A percentile compares a stretch with the other conserved stretches of the same genome.
Evolutionary conservation across 2,113 vertebrate species (phyloP).

Genomic region (Alligator sinensis): DNA sequence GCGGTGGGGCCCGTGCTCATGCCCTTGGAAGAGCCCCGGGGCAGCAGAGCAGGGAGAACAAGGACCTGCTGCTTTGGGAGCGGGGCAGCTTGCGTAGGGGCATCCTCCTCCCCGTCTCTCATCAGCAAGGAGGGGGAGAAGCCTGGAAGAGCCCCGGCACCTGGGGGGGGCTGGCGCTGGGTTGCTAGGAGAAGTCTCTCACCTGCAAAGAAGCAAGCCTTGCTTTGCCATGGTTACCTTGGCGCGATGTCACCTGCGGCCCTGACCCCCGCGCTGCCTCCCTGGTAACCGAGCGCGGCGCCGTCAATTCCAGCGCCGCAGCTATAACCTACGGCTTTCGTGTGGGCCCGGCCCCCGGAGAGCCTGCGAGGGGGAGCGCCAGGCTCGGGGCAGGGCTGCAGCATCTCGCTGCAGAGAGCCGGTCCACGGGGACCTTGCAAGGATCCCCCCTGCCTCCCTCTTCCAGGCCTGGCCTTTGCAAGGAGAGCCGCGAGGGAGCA

Average conservation of each 20-base stretch:
- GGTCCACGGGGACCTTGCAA: too few species aligned
- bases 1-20: background rate
- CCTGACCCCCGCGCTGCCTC: background rate
- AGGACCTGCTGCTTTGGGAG: background rate
- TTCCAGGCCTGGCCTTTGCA: background rate
- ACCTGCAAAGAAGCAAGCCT: accelerated
- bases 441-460: too few species aligned
- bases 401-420: too few species aligned
- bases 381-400: too few species aligned
- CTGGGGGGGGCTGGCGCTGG: accelerated
- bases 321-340: too few species aligned
- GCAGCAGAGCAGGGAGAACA: too few species aligned
- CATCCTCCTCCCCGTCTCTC: background rate
- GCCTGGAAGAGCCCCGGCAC: background rate
- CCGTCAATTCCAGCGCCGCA: background rate
- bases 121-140: background rate
- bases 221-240: background rate
- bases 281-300: background rate
- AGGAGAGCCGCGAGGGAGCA: background rate
- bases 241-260: background rate
- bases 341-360: too few species aligned
- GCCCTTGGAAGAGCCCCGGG: too few species aligned
- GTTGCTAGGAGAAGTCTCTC: background rate
- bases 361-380: too few species aligned
- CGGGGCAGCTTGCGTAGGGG: background rate